These are phyloP conservation scores for Medauroidea extradentata DNA, from an alignment of 1,140 invertebrate species.

Conservation along the genomic window DNA sequence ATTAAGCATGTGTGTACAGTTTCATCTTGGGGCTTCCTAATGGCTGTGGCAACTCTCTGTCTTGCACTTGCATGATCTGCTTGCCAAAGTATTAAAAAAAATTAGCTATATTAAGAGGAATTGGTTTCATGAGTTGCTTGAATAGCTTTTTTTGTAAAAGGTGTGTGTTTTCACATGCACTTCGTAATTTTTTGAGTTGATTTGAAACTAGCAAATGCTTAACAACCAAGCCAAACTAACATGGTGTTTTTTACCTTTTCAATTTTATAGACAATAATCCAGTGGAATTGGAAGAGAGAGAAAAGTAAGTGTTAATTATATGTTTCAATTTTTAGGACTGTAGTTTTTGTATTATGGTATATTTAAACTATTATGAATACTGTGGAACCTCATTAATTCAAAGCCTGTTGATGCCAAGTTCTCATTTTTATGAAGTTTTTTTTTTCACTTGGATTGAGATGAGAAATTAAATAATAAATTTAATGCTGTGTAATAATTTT, in stretches of 20 bases:
- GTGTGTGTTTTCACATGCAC: too few species aligned
- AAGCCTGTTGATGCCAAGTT: not conserved
- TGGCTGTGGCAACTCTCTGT: too few species aligned
- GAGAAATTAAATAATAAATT: not conserved
- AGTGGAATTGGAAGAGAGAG: constrained; percentile 72
- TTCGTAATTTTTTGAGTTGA: too few species aligned
- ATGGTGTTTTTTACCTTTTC: constrained; percentile 18
- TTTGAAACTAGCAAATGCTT: not conserved
- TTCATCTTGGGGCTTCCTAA: too few species aligned
- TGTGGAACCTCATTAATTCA: not conserved
- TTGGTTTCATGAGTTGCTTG: too few species aligned
- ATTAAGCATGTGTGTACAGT: too few species aligned
- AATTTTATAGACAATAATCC: constrained; percentile 63
- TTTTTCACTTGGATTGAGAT: too few species aligned
- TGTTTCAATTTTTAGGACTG: not conserved
- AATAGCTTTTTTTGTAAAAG: too few species aligned
- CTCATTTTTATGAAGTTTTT: not conserved
- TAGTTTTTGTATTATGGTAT: constrained; percentile 15
- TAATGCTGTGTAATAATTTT: not conserved
- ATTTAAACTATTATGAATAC: too few species aligned
- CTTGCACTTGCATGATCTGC: too few species aligned
- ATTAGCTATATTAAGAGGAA: too few species aligned
- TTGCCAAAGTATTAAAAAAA: too few species aligned
- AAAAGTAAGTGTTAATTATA: constrained; percentile 68
- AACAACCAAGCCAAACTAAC: constrained; percentile 15